Base-by-base conservation (phyloP, 2,888 invertebrate genomes). In the Machimus rusticus region DNA sequence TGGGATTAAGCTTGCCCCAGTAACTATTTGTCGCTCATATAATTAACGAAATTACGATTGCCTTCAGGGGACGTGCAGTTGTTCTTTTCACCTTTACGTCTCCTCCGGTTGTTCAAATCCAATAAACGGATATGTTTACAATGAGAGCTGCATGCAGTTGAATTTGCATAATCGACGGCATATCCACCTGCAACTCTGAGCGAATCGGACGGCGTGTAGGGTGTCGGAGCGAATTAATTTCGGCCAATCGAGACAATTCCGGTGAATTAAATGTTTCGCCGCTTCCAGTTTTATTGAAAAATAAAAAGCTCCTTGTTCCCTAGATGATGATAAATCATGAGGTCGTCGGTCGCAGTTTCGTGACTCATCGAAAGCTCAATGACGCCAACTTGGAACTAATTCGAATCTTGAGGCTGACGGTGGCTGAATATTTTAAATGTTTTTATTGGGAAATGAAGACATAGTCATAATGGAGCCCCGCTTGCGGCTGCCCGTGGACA, bases 401-500 rank as follows among this genome's bases (percentile, higher is more conserved):
- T 78, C 43, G 23, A 23, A 78, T 78, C 78, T 43, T 39, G 39
- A 14, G n/a, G 43, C 46, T 39, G 39, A 43, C 43, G 23, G 1
- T 78, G 77, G 37, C 1, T 74, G 28, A 28, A 77, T 37, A 43
- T 39, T 78, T 78, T 19, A 43, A 77, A 77, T 16, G 77, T 78
- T 78, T 34, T 78, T 78, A 39, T 78, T 39, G 43, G n/a, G 78
- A 78, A 78, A 78, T 78, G 43, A 39, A 43, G 43, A 78, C 78
- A 39, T 28, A 78, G 78, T 78, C 78, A 78, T 39, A 9, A 39
- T 78, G 23, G 19, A 9, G 43, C 78, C 4, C 34, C 9, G 37
- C 19, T 37, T 74, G 31, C 34, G 16, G 9, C n/a, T 74, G 16
- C 74, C 34, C 34, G 19, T 12, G 23, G 43, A 4, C 19, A 23